A percentile compares a stretch with the other conserved stretches of the same genome.
These are phyloP conservation scores for Stratiomys singularior DNA, from an alignment of 2,888 invertebrate genomes.

Conservation along the genomic window DNA sequence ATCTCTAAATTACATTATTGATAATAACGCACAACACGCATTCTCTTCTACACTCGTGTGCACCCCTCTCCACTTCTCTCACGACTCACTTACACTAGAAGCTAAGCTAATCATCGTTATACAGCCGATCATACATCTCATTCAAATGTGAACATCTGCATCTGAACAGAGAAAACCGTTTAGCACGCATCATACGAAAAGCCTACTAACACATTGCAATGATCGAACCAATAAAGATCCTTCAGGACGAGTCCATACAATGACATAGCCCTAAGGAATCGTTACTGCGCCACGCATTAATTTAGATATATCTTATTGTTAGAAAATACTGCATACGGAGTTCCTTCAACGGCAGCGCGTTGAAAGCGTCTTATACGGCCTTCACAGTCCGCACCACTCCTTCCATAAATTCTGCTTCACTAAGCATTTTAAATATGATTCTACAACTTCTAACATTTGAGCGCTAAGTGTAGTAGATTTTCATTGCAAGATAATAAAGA, in stretches of 20 bases:
- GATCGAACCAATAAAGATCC: too few relatives aligned
- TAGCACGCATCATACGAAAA: constrained; percentile 3
- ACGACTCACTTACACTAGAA: neutral
- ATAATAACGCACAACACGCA: constrained; percentile 36
- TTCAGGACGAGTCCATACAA: too few relatives aligned
- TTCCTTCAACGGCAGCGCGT: neutral
- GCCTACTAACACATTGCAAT: neutral
- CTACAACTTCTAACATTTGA: constrained; percentile 26
- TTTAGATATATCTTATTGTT: neutral
- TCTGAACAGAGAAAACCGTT: constrained; percentile 6
- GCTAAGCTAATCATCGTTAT: constrained; percentile 5
- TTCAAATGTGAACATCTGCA: neutral
- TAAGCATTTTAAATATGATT: constrained; percentile 4
- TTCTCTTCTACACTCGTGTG: constrained; percentile 12
- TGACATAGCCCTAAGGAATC: neutral
- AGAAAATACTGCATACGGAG: neutral
- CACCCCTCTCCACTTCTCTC: neutral
- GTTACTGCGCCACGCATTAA: neutral
- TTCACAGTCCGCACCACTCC: neutral
- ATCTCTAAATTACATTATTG: neutral
- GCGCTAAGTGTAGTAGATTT: constrained; percentile 23
- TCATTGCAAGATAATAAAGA: constrained; percentile 11
- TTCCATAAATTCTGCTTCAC: neutral
- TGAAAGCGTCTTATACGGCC: neutral
- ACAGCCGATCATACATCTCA: neutral